Evolutionary conservation across 2,888 invertebrate species (phyloP).

Genomic region (Tenthredo scrophulariae): DNA sequence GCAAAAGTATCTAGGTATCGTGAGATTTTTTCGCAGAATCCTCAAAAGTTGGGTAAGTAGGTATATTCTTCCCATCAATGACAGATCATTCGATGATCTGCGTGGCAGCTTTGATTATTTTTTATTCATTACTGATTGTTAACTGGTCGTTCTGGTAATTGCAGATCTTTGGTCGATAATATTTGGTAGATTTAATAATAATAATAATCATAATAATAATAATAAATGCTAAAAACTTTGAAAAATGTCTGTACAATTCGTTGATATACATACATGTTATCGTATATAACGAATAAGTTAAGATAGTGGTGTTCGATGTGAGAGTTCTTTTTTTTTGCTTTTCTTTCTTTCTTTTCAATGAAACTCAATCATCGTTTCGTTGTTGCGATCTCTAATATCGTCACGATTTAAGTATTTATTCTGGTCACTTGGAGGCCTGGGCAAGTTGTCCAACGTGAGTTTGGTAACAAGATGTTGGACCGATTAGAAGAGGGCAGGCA

Average conservation of each 20-base stretch:
- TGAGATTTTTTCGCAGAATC: background rate
- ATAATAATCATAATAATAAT: background rate
- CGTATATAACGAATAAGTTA: slow-evolving; percentile 6
- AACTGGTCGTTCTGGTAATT: background rate
- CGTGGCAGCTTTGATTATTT: background rate
- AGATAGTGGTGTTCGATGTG: slow-evolving; percentile 13
- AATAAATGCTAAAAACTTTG: background rate
- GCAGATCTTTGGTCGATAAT: slow-evolving; percentile 46
- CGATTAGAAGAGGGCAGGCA: slow-evolving; percentile 68
- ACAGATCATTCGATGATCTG: background rate
- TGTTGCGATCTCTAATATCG: background rate
- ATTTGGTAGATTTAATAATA: slow-evolving; percentile 32
- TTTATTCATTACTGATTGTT: background rate
- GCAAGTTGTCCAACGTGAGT: slow-evolving; percentile 67
- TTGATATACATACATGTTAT: background rate
- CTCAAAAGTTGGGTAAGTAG: background rate
- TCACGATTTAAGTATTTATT: slow-evolving; percentile 9
- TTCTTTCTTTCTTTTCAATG: too few relatives aligned
- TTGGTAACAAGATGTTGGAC: slow-evolving; percentile 67
- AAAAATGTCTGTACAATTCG: slow-evolving; percentile 7
- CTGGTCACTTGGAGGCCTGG: slow-evolving; percentile 69
- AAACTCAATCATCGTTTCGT: slow-evolving; percentile 13
- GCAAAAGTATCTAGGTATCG: slow-evolving; percentile 4
- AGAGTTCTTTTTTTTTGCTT: background rate
- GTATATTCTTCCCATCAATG: background rate